Base-by-base conservation (phyloP, 2,888 invertebrate genomes). In the Esperia sulphurella region DNA sequence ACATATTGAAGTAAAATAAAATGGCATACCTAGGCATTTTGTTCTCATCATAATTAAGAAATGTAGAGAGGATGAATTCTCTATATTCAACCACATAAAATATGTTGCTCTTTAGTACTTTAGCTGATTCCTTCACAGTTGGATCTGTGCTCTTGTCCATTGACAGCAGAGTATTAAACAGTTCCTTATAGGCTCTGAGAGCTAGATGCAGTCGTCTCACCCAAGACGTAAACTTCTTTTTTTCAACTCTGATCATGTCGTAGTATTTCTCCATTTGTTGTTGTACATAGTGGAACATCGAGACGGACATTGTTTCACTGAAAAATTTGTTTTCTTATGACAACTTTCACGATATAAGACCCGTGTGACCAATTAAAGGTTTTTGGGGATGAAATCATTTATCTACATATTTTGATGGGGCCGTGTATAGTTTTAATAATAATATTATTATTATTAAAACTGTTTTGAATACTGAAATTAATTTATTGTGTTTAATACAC, bases 31-130 rank as follows among this genome's bases (percentile, higher is more conserved):
- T 93, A 51, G 97, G 95, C 93, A 97, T 95, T 88, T 95, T 95
- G 61, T 92, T 85, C 70, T 97, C 95, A 72, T 97, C 95, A 83
- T 94, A 99, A 66, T 93, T 93, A 58, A 95, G 90, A 65, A 98
- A 85, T 58, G 97, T 92, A 45, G 93, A 92, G 49, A 97, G 86
- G 68, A 97, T 92, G 59, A 97, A 93, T 82, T 99, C 98, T 55
- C 98, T 92, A 79, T 98, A 98, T 82, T 99, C 98, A 63, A 96
- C 90, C 41, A 97, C 95, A 83, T 98, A 98, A 83, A 98, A 97
- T 57, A 97, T 93, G 79, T 96, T 96, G 79, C 95, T 95, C 82
- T 97, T 95, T 59, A 98, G 93, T 64, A 97, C 95, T 84, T 94
- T 94, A 38, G 97, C 94, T 12, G 96, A 95, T 47, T 95, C 94